A percentile compares a stretch with the other conserved stretches of the same genome.
Conservation (phyloP, 1,140 invertebrate genomes). For the Drosophila insularis region DNA sequence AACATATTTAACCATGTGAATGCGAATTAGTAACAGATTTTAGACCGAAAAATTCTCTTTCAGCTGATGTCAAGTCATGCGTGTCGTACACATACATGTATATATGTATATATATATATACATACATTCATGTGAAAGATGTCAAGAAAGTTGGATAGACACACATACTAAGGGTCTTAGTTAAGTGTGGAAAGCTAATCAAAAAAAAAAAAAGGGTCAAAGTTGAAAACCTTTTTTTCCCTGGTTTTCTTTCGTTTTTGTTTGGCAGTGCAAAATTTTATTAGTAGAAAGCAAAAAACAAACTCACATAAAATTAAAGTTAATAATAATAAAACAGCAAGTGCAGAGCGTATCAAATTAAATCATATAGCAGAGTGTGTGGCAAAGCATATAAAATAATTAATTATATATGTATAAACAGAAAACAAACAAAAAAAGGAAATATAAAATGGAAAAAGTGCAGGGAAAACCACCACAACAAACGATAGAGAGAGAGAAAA, state of each 20-base stretch:
- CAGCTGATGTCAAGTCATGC: neutral
- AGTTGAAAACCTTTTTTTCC: constrained; percentile 30
- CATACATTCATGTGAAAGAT: no score
- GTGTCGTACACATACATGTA: neutral
- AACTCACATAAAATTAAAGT: constrained; percentile 10
- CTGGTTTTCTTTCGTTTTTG: neutral
- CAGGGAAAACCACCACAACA: constrained; percentile 40
- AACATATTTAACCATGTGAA: neutral
- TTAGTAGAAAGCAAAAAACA: constrained; percentile 35
- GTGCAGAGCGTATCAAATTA: constrained; percentile 34
- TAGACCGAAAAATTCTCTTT: neutral
- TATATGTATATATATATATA: no score
- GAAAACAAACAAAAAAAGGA: constrained; percentile 7
- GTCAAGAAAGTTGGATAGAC: neutral
- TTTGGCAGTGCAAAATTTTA: constrained; percentile 25
- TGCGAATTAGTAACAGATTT: neutral
- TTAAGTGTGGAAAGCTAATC: neutral
- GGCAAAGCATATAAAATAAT: constrained; percentile 16
- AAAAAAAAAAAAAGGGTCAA: constrained; percentile 41
- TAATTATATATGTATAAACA: constrained; percentile 11
- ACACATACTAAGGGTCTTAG: neutral
- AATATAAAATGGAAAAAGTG: constrained; percentile 21
- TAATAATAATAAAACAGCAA: constrained; percentile 5
- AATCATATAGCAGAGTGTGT: neutral
- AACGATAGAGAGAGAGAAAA: constrained; percentile 25